Conservation (phyloP, 2,888 invertebrate genomes). For the Aradus depressus region DNA sequence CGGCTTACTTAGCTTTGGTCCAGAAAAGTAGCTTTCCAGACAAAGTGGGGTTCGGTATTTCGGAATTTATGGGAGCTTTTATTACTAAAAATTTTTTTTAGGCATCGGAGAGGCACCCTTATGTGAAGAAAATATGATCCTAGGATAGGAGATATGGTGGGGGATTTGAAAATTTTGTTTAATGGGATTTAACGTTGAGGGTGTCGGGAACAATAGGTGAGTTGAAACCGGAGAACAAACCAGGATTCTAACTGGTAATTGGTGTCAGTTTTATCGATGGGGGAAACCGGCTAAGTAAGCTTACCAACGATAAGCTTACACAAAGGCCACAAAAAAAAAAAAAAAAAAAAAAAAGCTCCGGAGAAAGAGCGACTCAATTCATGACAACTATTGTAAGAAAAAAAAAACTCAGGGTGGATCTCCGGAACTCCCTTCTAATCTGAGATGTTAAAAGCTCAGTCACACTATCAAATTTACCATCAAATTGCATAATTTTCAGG, state of each 20-base stretch:
- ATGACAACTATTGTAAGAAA: no score
- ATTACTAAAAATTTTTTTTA: no score
- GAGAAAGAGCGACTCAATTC: slow-evolving; percentile 20
- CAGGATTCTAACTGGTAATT: slow-evolving; percentile 23
- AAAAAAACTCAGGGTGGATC: no score
- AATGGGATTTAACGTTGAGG: slow-evolving; percentile 11
- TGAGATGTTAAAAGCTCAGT: no score
- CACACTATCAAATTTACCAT: no score
- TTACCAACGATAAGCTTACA: slow-evolving; percentile 15
- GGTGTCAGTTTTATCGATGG: slow-evolving; percentile 26
- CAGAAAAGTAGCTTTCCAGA: background rate
- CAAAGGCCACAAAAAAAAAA: no score
- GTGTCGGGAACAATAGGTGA: slow-evolving; percentile 7
- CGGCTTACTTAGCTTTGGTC: slow-evolving; percentile 14
- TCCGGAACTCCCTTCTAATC: no score
- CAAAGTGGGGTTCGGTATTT: background rate
- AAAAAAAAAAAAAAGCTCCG: no score
- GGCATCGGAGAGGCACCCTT: no score
- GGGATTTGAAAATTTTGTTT: slow-evolving; percentile 12
- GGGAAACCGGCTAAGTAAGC: slow-evolving; percentile 19
- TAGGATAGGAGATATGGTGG: background rate
- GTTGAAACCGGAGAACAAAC: slow-evolving; percentile 7
- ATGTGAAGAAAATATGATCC: slow-evolving; percentile 12
- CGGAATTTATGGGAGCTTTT: no score
- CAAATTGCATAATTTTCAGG: no score